phyloP scores from a whole-genome alignment of 2,888 invertebrate genomes.

The Eledona agricola region DNA sequence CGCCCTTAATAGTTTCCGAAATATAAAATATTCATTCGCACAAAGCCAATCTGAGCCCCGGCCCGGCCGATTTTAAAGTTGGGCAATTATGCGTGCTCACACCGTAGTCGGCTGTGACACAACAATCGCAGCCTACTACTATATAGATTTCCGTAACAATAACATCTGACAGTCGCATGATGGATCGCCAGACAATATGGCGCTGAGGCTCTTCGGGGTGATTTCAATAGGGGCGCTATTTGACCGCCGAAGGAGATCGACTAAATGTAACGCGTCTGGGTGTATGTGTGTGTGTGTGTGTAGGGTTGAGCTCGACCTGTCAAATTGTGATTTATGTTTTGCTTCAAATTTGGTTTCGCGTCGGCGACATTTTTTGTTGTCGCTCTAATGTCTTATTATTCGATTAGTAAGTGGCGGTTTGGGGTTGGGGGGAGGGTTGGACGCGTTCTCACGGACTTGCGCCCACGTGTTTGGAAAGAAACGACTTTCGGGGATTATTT shows the following conservation, averaged over 20 bases:
- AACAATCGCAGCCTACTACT: slow-evolving; percentile 57
- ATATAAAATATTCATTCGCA: slow-evolving; percentile 63
- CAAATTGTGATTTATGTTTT: slow-evolving; percentile 60
- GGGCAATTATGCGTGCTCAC: slow-evolving; percentile 62
- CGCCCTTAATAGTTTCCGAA: slow-evolving; percentile 36
- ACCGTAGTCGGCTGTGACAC: slow-evolving; percentile 54
- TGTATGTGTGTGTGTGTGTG: slow-evolving; percentile 53
- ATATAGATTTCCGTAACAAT: slow-evolving; percentile 62
- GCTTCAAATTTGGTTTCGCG: slow-evolving; percentile 52
- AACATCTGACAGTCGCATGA: slow-evolving; percentile 62
- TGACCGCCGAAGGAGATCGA: slow-evolving; percentile 47
- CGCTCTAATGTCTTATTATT: slow-evolving; percentile 52
- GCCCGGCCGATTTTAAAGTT: slow-evolving; percentile 59
- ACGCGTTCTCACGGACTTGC: slow-evolving; percentile 20
- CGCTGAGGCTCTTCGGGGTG: slow-evolving; percentile 46
- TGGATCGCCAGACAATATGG: slow-evolving; percentile 63
- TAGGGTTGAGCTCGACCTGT: slow-evolving; percentile 55
- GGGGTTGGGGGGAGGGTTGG: slow-evolving; percentile 18
- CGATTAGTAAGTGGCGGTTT: slow-evolving; percentile 48
- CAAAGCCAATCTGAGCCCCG: slow-evolving; percentile 60
- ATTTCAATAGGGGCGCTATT: slow-evolving; percentile 50
- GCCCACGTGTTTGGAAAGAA: slow-evolving; percentile 11
- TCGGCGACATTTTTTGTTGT: slow-evolving; percentile 48
- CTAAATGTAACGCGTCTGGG: slow-evolving; percentile 32
- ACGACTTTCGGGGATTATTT: neutral